phyloP scores from a whole-genome alignment of 1,140 invertebrate species.

The Bombus fervidus region DNA sequence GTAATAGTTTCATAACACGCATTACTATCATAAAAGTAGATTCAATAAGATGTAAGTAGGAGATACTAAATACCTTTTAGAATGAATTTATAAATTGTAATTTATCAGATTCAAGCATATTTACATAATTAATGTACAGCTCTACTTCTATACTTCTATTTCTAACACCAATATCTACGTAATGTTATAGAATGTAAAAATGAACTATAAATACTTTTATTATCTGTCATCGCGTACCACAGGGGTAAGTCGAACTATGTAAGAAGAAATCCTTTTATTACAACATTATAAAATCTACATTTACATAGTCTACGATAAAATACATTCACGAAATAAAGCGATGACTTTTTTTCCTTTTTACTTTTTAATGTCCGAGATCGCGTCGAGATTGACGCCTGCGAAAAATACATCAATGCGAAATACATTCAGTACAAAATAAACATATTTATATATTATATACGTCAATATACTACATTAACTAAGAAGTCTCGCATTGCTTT shows the following conservation, averaged over 20 bases:
- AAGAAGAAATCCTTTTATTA: conserved; percentile 78
- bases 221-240: not conserved
- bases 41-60: not conserved
- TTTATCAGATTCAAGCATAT: not conserved
- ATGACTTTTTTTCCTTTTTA: conserved; percentile 8
- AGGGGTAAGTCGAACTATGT: conserved; percentile 18
- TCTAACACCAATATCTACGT: not conserved
- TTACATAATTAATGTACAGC: not conserved
- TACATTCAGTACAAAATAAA: conserved; percentile 78
- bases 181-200: not conserved
- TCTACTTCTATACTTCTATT: not conserved
- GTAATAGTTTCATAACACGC: not conserved
- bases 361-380: conserved; percentile 33
- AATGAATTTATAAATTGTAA: not conserved
- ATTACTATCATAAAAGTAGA: conserved; percentile 15
- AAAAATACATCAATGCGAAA: conserved; percentile 73
- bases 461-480: conserved; percentile 14
- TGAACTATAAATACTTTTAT: not conserved
- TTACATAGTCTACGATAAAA: conserved; percentile 69
- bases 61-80: not conserved
- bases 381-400: conserved; percentile 27
- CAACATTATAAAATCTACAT: conserved; percentile 80
- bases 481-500: conserved; percentile 41
- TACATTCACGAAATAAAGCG: conserved; percentile 66
- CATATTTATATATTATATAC: conserved; percentile 63